Conservation (phyloP, 1,140 invertebrate species). For the Leptinotarsa undecemlineata region DNA sequence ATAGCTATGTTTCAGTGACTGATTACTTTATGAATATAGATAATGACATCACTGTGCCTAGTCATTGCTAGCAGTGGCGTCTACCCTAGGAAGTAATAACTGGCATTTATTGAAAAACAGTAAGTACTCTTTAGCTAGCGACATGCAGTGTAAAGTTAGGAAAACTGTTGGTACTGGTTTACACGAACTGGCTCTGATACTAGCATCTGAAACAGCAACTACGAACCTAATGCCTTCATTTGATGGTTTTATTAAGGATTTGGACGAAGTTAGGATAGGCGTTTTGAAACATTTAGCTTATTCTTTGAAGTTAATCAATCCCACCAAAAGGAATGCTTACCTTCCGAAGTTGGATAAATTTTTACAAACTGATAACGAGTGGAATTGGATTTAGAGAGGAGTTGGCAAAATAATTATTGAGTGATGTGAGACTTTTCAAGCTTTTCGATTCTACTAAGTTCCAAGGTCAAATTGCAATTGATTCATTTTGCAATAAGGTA, state of each 20-base stretch:
- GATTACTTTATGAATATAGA: constrained; percentile 57
- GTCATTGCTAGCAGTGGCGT: constrained; percentile 77
- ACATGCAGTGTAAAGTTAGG: constrained; percentile 65
- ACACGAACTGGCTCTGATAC: constrained; percentile 76
- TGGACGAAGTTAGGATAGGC: constrained; percentile 71
- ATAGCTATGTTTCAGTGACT: too few species aligned
- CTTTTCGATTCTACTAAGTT: constrained; percentile 64
- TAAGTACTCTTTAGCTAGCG: constrained; percentile 65
- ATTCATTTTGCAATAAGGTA: constrained; percentile 69
- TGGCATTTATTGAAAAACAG: constrained; percentile 72
- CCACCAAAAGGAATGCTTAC: constrained; percentile 63
- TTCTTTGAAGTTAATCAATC: constrained; percentile 69
- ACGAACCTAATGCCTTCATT: constrained; percentile 76
- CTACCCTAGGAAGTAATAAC: constrained; percentile 70
- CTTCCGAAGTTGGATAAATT: constrained; percentile 70
- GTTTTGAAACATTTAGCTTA: constrained; percentile 71
- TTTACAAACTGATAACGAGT: constrained; percentile 70
- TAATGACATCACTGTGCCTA: constrained; percentile 77
- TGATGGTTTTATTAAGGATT: constrained; percentile 75
- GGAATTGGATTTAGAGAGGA: constrained; percentile 79
- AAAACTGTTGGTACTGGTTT: constrained; percentile 77
- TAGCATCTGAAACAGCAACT: constrained; percentile 73
- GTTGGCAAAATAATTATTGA: constrained; percentile 69
- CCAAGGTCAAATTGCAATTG: constrained; percentile 67
- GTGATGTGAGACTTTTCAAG: constrained; percentile 65